Evolutionary conservation across 2,888 invertebrate genomes (phyloP).

Genomic region (Molorchus minor): DNA sequence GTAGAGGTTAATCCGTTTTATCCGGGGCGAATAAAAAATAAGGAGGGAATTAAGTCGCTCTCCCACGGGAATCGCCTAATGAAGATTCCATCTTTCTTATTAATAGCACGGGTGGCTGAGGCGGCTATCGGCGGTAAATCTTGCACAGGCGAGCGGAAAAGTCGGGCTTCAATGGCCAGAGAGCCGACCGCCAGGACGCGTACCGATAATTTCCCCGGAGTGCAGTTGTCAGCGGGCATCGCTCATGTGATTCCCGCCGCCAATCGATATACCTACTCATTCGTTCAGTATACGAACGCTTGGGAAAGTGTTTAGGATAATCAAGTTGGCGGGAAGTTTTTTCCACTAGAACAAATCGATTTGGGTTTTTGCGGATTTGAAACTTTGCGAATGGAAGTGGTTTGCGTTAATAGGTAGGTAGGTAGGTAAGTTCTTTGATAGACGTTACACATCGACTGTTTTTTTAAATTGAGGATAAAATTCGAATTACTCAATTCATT

Average conservation of each 20-base stretch:
- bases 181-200: conserved; percentile 45
- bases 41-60: conserved; percentile 3
- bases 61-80: conserved; percentile 30
- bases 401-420: background rate
- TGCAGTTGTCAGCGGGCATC: conserved; percentile 54
- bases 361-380: too few species aligned
- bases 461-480: background rate
- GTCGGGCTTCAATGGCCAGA: conserved; percentile 28
- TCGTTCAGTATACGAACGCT: conserved; percentile 27
- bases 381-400: background rate
- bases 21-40: conserved; percentile 2
- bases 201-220: conserved; percentile 56
- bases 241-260: conserved; percentile 48
- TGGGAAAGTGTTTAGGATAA: conserved; percentile 31
- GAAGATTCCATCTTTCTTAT: conserved; percentile 49
- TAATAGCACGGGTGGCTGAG: conserved; percentile 45
- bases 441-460: too few species aligned
- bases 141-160: conserved; percentile 45
- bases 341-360: conserved; percentile 1
- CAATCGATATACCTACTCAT: conserved; percentile 46
- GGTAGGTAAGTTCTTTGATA: background rate
- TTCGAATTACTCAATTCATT: background rate
- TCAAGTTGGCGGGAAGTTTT: conserved; percentile 28
- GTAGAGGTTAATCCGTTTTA: too few species aligned
- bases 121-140: conserved; percentile 50